phyloP scores from a whole-genome alignment of 2,888 invertebrate species.

The Rotaria macrura region DNA sequence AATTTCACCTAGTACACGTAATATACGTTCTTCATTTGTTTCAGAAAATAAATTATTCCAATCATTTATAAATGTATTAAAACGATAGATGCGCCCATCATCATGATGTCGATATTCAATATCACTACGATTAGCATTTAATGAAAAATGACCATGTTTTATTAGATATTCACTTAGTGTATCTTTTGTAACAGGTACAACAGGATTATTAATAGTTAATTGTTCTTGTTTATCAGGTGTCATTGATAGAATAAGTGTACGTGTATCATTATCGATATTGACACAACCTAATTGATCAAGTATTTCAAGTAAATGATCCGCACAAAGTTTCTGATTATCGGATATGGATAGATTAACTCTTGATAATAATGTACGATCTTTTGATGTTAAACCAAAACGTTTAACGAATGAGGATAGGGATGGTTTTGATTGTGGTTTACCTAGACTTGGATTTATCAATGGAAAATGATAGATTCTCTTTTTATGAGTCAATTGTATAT shows the following conservation, averaged over 20 bases:
- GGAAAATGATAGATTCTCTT: background rate
- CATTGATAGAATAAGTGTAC: background rate
- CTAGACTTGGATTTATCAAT: background rate
- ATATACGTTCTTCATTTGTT: background rate
- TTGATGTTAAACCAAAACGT: conserved; percentile 21
- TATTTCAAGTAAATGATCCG: background rate
- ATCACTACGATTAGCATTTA: background rate
- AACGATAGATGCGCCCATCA: background rate
- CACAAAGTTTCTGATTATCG: background rate
- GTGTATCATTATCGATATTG: background rate
- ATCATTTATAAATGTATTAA: background rate
- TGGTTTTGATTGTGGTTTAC: background rate
- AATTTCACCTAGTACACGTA: background rate
- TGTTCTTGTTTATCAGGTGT: background rate
- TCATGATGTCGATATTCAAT: conserved; percentile 4
- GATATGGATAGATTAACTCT: background rate
- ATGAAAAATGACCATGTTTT: background rate
- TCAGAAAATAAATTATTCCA: background rate
- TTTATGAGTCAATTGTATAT: conserved; percentile 1
- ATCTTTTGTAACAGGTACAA: background rate
- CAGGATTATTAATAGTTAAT: background rate
- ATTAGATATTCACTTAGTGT: background rate
- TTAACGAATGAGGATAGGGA: background rate
- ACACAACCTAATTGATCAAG: background rate
- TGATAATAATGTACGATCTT: background rate